Percentiles rank a stretch among this genome's conserved stretches.
Evolutionary conservation across 2,797 vertebrate genomes (phyloP).

Genomic region (Lacerta agilis): DNA sequence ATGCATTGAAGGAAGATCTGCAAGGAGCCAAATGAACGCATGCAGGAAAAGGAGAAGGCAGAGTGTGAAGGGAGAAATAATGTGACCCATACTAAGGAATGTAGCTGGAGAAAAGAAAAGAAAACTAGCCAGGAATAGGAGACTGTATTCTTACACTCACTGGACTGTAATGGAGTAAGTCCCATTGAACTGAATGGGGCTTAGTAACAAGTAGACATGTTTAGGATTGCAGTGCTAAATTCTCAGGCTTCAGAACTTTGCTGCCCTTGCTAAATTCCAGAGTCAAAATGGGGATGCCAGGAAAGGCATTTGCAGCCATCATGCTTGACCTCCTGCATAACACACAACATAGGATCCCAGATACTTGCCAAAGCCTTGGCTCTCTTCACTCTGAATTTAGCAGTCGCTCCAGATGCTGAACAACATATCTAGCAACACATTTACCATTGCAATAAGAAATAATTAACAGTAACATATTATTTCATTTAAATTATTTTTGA

Average conservation of each 20-base stretch:
- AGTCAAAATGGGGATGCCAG: neutral
- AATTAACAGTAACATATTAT: constrained; percentile 56
- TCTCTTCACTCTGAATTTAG: neutral
- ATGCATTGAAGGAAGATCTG: neutral
- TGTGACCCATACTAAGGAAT: neutral
- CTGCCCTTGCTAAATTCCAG: neutral
- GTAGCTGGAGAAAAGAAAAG: neutral
- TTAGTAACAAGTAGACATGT: neutral
- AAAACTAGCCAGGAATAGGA: neutral
- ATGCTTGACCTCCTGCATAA: neutral
- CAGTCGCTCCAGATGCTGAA: neutral
- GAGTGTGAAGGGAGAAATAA: neutral
- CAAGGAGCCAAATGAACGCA: neutral
- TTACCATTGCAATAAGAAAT: neutral
- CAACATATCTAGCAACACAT: neutral
- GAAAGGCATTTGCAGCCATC: constrained; percentile 1
- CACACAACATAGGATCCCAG: neutral
- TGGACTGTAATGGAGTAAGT: too few relatives aligned
- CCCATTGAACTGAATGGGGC: neutral
- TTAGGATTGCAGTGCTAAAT: neutral
- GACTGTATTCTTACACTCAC: neutral
- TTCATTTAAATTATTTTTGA: constrained; percentile 72
- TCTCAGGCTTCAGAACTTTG: neutral
- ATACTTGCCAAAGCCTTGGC: neutral
- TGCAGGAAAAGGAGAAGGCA: accelerated